These are phyloP conservation scores for Seriola dumerili DNA, from an alignment of 2,113 vertebrate genomes.

Conservation along the genomic window DNA sequence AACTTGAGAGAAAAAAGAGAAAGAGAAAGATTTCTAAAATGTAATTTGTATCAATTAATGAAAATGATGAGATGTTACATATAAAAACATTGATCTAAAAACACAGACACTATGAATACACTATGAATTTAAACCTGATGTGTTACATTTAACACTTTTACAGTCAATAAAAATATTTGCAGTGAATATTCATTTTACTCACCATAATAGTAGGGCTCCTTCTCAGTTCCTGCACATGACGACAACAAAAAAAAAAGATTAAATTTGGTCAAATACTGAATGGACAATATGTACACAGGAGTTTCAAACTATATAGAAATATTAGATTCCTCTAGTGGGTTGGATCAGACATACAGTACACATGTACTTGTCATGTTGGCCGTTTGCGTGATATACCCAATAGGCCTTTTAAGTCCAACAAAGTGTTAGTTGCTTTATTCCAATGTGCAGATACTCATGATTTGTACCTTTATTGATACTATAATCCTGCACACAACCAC, in stretches of 20 bases:
- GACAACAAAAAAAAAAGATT: conserved; percentile 18
- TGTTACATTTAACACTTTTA: conserved; percentile 25
- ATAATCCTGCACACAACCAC: not conserved
- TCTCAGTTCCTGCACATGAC: conserved; percentile 60
- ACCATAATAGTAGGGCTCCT: conserved; percentile 84
- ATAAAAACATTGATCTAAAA: conserved; percentile 22
- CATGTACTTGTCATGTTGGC: not conserved
- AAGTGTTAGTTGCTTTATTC: not conserved
- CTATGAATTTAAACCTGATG: not conserved
- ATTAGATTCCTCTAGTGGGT: not conserved
- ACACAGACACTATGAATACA: conserved; percentile 2
- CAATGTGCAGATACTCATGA: not conserved
- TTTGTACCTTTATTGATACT: not conserved
- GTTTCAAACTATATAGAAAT: not conserved
- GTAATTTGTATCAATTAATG: conserved; percentile 25
- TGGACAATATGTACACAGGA: not conserved
- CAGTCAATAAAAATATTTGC: not conserved
- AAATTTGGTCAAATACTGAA: not conserved
- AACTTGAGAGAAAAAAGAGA: conserved; percentile 52
- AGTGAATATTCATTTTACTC: conserved; percentile 43
- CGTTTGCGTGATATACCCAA: not conserved
- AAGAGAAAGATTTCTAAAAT: conserved; percentile 54
- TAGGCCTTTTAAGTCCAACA: not conserved
- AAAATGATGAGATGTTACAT: conserved; percentile 33
- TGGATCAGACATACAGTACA: not conserved